These are phyloP conservation scores for Plestiodon gilberti DNA, from an alignment of 2,113 vertebrate genomes.

Conservation along the genomic window DNA sequence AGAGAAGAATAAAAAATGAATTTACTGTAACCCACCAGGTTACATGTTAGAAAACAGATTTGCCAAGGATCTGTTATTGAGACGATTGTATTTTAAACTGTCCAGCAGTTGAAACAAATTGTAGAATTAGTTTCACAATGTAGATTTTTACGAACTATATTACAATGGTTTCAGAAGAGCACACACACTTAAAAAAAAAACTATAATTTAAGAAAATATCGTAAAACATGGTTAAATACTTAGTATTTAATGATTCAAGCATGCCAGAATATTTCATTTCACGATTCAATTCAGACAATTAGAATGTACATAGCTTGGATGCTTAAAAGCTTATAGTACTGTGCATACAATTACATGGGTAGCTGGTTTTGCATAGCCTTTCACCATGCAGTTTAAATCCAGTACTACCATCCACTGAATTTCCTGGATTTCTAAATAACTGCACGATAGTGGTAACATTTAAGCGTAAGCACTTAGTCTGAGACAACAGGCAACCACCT, in stretches of 20 bases:
- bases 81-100: background rate
- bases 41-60: constrained; percentile 42
- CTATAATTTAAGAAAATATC: background rate
- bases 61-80: background rate
- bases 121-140: background rate
- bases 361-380: background rate
- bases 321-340: background rate
- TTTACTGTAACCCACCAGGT: constrained; percentile 42
- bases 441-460: background rate
- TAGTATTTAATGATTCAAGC: background rate
- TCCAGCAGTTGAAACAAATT: background rate
- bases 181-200: background rate
- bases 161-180: background rate
- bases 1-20: constrained; percentile 69
- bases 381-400: background rate
- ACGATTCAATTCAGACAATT: background rate
- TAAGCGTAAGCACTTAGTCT: background rate
- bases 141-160: background rate
- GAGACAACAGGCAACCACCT: background rate
- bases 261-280: background rate
- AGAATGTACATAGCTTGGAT: background rate
- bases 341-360: background rate
- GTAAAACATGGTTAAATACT: background rate
- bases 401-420: background rate
- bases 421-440: background rate